Evolutionary conservation across 2,113 vertebrate genomes (phyloP).

Genomic region (Xyrauchen texanus): DNA sequence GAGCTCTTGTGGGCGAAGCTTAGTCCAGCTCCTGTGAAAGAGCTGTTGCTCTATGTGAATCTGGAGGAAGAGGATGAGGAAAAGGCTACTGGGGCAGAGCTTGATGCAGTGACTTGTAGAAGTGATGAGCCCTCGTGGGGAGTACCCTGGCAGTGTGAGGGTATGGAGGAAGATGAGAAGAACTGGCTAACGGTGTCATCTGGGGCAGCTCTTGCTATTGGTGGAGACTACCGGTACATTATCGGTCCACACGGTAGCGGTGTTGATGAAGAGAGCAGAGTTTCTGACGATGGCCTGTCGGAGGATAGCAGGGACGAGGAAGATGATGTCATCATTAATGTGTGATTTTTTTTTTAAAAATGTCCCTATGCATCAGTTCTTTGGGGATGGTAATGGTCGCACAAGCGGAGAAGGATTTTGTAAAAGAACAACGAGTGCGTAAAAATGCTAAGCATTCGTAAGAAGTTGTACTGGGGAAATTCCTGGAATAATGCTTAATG

Average conservation of each 20-base stretch:
- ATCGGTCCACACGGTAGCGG: slow-evolving; percentile 72
- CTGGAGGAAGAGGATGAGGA: slow-evolving; percentile 72
- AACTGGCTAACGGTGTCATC: slow-evolving; percentile 69
- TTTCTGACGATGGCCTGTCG: slow-evolving; percentile 62
- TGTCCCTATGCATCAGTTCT: not conserved
- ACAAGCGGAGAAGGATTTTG: not conserved
- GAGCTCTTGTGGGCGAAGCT: slow-evolving; percentile 81
- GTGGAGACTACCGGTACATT: slow-evolving; percentile 93
- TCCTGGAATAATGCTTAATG: slow-evolving; percentile 16
- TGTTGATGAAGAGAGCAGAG: slow-evolving; percentile 65
- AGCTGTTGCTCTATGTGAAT: slow-evolving; percentile 88
- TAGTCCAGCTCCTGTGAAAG: slow-evolving; percentile 74
- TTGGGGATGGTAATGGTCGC: not conserved
- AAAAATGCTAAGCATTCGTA: not conserved
- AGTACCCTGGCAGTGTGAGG: slow-evolving; percentile 67
- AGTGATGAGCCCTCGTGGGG: slow-evolving; percentile 60
- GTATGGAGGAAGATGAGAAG: slow-evolving; percentile 63
- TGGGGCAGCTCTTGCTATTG: slow-evolving; percentile 69
- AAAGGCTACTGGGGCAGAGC: not conserved
- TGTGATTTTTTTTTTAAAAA: slow-evolving; percentile 59
- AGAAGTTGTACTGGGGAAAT: not conserved
- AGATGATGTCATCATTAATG: slow-evolving; percentile 72
- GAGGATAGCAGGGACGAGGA: slow-evolving; percentile 72
- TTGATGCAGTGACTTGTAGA: not conserved
- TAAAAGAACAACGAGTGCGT: not conserved